These are phyloP conservation scores for Xerus rutilus DNA, from an alignment of 2,797 vertebrate species.

Conservation along the genomic window DNA sequence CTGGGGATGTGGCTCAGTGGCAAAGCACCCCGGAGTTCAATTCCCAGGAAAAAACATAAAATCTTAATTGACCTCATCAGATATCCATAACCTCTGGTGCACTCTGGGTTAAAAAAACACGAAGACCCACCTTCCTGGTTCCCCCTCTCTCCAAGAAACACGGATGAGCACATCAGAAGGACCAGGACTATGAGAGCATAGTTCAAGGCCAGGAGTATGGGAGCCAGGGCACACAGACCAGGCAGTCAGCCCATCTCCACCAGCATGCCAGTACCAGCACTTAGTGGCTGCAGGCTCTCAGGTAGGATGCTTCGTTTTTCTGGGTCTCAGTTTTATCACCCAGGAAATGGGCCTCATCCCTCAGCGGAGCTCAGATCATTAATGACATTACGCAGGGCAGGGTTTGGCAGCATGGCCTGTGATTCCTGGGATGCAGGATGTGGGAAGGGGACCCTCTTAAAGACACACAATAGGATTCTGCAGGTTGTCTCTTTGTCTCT, in stretches of 20 bases:
- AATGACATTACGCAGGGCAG: not conserved
- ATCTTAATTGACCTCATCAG: not conserved
- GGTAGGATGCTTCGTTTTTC: not conserved
- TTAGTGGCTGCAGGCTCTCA: rapidly evolving
- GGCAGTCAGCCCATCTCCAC: rapidly evolving
- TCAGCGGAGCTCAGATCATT: not conserved
- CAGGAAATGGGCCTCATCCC: not conserved
- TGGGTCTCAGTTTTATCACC: not conserved
- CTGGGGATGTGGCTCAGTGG: not conserved
- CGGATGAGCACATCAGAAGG: not conserved
- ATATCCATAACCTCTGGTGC: not conserved
- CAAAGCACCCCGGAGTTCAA: not conserved
- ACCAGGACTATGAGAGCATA: rapidly evolving
- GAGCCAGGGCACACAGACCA: no score
- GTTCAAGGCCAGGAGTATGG: not conserved
- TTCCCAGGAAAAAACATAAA: not conserved
- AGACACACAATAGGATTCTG: not conserved
- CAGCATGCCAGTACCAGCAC: rapidly evolving
- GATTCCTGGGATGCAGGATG: not conserved
- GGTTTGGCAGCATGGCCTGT: rapidly evolving
- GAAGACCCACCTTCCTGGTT: not conserved
- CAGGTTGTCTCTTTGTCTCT: not conserved
- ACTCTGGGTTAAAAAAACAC: not conserved
- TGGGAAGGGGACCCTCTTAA: no score
- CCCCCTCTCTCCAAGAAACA: not conserved